Base-by-base conservation (phyloP, 2,113 vertebrate species). In the Odocoileus hemionus region DNA sequence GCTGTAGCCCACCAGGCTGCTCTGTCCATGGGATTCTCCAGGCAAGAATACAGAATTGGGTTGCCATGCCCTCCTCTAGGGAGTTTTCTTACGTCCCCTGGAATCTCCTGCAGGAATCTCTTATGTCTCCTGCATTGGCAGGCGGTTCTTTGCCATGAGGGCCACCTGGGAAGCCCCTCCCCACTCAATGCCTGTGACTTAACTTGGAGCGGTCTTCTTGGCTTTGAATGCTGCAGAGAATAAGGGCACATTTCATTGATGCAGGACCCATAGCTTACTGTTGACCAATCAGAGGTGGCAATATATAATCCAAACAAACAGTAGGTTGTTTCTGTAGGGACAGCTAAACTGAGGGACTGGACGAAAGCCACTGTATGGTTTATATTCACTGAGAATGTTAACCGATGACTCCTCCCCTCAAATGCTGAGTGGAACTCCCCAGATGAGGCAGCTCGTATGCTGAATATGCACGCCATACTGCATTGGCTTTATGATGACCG, bases 161-260 rank as follows among this genome's bases (percentile, higher is more conserved):
- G 19, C 67, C 67, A 70, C 67, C 10, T 70, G n/a, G 8, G n/a
- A 39, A 70, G 67, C n/a, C n/a, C 10, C 67, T 39, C n/a, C 10
- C 10, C 0, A 0, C 9, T 70, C n/a, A 57, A 30, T 89, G 60
- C 6, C 0, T 57, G 16, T 36, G 50, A n/a, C 58, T 21, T n/a
- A 36, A 45, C 21, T 57, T 10, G 58, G 50, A 94, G 8, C 2
- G 1, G 36, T 83, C 50, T 57, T 58, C 58, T 57, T 70, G 60
- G n/a, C 54, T 70, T 45, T 23, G 60, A 67, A 30, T 14, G 25
- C 61, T 47, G 21, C 30, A 57, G 78, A 57, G 16, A 45, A 80
- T 16, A 36, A 70, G 58, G 55, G 30, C 30, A 30, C 36, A 2
- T 39, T 47, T 83, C 39, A 64, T 52, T 39, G 33, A 60, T 50